Conservation (phyloP, 2,888 invertebrate genomes). For the Cephus pygmeus region DNA sequence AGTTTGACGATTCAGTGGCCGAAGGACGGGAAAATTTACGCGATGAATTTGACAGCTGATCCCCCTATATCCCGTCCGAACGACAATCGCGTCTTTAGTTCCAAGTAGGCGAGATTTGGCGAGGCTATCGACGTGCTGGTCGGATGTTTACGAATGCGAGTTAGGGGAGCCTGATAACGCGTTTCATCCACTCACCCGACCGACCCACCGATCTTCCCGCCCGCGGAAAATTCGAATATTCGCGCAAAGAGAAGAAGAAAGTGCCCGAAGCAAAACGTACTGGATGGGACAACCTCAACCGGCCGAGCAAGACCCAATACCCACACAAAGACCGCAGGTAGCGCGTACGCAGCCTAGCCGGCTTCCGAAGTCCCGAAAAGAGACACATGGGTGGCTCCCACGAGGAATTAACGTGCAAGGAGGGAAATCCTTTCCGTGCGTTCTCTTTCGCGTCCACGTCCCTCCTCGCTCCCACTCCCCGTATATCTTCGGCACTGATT, state of each 20-base stretch:
- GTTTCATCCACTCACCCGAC: constrained; percentile 33
- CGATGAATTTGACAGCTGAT: background rate
- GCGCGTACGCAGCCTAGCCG: background rate
- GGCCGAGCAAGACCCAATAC: background rate
- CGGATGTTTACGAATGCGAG: constrained; percentile 59
- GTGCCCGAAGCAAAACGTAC: background rate
- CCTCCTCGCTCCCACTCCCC: background rate
- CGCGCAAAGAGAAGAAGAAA: background rate
- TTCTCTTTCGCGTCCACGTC: background rate
- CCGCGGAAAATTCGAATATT: background rate
- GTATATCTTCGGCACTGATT: background rate
- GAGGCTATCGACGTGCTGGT: constrained; percentile 28
- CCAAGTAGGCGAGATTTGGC: background rate
- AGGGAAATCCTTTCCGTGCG: background rate
- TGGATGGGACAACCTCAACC: background rate
- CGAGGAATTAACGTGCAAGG: background rate
- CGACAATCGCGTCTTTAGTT: background rate
- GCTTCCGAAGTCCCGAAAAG: background rate
- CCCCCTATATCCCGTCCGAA: background rate
- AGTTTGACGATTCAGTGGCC: background rate
- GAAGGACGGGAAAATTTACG: background rate
- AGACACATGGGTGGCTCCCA: background rate
- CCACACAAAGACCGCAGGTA: background rate
- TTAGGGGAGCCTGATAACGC: constrained; percentile 51
- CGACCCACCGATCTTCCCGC: background rate